phyloP scores from a whole-genome alignment of 2,888 invertebrate genomes.

The Eupithecia vulgata region DNA sequence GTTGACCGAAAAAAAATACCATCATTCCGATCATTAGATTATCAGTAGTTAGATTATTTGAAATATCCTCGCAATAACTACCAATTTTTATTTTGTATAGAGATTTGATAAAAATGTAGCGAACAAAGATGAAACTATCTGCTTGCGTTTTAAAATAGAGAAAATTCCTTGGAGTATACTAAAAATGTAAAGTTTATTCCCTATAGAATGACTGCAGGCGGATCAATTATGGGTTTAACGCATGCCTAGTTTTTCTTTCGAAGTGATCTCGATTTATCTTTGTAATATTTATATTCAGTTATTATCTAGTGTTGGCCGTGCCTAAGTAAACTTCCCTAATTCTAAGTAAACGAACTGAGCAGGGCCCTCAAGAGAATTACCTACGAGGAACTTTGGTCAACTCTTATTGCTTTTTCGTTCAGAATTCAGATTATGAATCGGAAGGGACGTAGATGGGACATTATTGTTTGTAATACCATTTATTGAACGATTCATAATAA shows the following conservation, averaged over 20 bases:
- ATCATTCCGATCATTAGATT: too few species aligned
- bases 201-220: neutral
- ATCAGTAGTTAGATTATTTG: too few species aligned
- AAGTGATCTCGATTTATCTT: conserved; percentile 59
- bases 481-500: conserved; percentile 45
- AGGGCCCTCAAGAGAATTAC: conserved; percentile 67
- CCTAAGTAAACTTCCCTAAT: conserved; percentile 75
- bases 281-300: conserved; percentile 73
- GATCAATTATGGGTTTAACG: neutral
- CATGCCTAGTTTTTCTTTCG: neutral
- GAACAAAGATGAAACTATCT: neutral
- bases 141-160: neutral
- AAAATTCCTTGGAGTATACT: neutral
- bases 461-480: conserved; percentile 52
- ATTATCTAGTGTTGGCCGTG: conserved; percentile 68
- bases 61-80: neutral
- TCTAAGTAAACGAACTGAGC: conserved; percentile 72
- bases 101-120: neutral
- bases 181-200: conserved; percentile 14
- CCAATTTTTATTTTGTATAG: neutral
- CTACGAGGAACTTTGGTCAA: conserved; percentile 67
- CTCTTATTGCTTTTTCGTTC: conserved; percentile 67
- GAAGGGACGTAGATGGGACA: conserved; percentile 45
- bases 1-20: too few species aligned
- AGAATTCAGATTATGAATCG: conserved; percentile 55